Conservation (phyloP, 2,797 vertebrate species). For the Liasis olivaceus region DNA sequence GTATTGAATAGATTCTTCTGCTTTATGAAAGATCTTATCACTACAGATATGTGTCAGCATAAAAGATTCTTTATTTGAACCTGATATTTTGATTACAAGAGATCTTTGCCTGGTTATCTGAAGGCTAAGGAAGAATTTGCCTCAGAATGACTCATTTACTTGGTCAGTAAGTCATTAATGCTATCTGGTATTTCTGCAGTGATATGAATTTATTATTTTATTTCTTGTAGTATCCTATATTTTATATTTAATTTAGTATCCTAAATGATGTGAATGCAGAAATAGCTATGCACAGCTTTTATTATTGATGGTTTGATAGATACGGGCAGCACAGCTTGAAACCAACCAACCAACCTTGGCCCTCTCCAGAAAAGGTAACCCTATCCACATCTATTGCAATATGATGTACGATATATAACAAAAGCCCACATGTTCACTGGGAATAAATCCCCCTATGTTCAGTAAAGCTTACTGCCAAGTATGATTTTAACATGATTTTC, state of each 20-base stretch:
- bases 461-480: not conserved
- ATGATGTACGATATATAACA: not conserved
- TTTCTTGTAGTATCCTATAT: not conserved
- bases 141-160: not conserved
- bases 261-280: not conserved
- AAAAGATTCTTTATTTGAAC: not conserved
- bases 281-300: not conserved
- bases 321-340: not conserved
- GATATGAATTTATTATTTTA: not conserved
- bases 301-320: not conserved
- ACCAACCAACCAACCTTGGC: too few species aligned
- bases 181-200: not conserved
- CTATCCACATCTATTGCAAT: not conserved
- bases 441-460: not conserved
- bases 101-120: not conserved
- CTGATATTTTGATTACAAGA: not conserved
- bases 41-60: not conserved
- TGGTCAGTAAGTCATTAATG: not conserved
- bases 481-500: not conserved
- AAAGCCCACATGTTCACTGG: not conserved
- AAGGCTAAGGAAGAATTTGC: not conserved
- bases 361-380: not conserved
- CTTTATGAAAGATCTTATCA: conserved; percentile 1
- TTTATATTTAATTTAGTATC: not conserved
- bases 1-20: not conserved